phyloP scores from a whole-genome alignment of 2,888 invertebrate genomes.

The Ischnura elegans region DNA sequence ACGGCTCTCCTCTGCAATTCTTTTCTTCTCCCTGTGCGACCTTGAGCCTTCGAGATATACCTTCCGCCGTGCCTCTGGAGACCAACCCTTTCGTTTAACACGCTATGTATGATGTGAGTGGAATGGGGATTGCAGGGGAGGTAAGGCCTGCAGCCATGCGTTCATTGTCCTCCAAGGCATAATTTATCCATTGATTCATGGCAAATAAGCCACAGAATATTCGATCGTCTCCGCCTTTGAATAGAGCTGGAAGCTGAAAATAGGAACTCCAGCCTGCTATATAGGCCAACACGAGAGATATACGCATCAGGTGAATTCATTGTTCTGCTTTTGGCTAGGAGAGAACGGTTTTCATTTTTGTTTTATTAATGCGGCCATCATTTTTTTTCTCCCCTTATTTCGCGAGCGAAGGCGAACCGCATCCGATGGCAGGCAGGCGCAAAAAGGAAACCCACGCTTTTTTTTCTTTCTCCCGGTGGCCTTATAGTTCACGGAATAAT shows the following conservation, averaged over 20 bases:
- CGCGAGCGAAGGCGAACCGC: neutral
- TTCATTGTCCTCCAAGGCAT: slow-evolving; percentile 35
- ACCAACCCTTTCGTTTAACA: neutral
- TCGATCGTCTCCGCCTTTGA: neutral
- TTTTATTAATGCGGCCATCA: neutral
- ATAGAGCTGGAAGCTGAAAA: neutral
- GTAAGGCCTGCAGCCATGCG: neutral
- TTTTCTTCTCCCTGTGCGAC: neutral
- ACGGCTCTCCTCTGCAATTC: neutral
- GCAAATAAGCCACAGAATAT: slow-evolving; percentile 39
- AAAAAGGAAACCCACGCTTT: slow-evolving; percentile 13
- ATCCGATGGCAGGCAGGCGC: neutral
- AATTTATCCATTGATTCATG: slow-evolving; percentile 45
- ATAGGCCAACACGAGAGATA: neutral
- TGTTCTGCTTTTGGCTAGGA: neutral
- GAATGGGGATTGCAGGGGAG: neutral
- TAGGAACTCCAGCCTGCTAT: neutral
- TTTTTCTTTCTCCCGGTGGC: neutral
- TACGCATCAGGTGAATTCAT: neutral
- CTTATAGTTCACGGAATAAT: neutral
- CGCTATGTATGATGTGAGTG: neutral
- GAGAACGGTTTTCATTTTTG: neutral
- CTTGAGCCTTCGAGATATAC: neutral
- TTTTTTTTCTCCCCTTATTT: neutral
- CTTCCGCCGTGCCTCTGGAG: neutral